A percentile compares a stretch with the other conserved stretches of the same genome.
These are phyloP conservation scores for Patella pellucida DNA, from an alignment of 2,888 invertebrate genomes.

Conservation along the genomic window DNA sequence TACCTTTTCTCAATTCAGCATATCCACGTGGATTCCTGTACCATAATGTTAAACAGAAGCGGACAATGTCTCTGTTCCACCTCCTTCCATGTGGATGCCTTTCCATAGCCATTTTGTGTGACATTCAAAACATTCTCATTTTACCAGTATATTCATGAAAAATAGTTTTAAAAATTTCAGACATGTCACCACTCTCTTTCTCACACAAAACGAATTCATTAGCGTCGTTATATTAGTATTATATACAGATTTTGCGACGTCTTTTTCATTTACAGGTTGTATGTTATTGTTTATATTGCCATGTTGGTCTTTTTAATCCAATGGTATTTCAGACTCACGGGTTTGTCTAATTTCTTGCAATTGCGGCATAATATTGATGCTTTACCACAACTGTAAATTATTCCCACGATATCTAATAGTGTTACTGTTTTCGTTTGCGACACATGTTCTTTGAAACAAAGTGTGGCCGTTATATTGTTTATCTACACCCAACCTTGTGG, in stretches of 20 bases:
- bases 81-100: neutral
- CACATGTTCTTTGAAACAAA: neutral
- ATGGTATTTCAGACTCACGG: too few species aligned
- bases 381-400: neutral
- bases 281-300: too few species aligned
- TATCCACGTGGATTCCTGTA: conserved; percentile 34
- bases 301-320: too few species aligned
- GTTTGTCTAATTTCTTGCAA: too few species aligned
- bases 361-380: too few species aligned
- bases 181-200: neutral
- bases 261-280: neutral
- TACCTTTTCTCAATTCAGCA: conserved; percentile 25
- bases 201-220: neutral
- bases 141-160: neutral
- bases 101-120: neutral
- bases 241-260: neutral
- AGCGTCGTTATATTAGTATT: too few species aligned
- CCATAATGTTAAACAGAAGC: conserved; percentile 34
- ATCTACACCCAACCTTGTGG: too few species aligned
- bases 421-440: neutral
- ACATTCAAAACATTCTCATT: neutral
- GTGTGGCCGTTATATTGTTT: too few species aligned
- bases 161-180: neutral
- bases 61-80: conserved; percentile 28
- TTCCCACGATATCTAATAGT: neutral